Conservation (phyloP, 2,888 invertebrate genomes). For the Epinotia nisella region DNA sequence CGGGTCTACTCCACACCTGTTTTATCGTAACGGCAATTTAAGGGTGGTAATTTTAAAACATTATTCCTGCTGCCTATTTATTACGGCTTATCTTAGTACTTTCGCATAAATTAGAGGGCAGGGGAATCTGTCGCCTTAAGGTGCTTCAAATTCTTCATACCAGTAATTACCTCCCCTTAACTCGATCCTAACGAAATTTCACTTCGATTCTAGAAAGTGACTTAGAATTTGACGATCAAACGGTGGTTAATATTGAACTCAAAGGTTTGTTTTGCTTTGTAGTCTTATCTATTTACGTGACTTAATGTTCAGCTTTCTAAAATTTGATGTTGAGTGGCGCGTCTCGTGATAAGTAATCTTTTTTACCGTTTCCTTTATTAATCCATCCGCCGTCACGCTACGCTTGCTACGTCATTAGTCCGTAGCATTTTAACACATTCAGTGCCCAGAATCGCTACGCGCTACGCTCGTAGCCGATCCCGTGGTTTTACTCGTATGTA, state of each 20-base stretch:
- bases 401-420: not conserved
- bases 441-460: no score
- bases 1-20: conserved; percentile 47
- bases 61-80: conserved; percentile 66
- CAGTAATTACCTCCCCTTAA: conserved; percentile 35
- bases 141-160: conserved; percentile 45
- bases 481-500: no score
- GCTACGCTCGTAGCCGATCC: no score
- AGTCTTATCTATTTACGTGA: not conserved
- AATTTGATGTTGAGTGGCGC: not conserved
- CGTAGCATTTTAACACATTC: no score
- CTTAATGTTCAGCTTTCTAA: not conserved
- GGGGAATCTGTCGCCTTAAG: conserved; percentile 55
- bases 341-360: not conserved
- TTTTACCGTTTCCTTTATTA: not conserved
- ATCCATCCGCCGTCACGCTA: not conserved
- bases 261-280: conserved; percentile 13
- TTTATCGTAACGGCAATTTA: conserved; percentile 58
- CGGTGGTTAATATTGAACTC: not conserved
- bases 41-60: conserved; percentile 67
- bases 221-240: conserved; percentile 9
- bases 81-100: conserved; percentile 63
- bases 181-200: conserved; percentile 31
- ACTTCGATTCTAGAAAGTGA: conserved; percentile 9
- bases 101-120: conserved; percentile 60